Base-by-base conservation (phyloP, 2,797 vertebrate genomes). In the Fundulus diaphanus region DNA sequence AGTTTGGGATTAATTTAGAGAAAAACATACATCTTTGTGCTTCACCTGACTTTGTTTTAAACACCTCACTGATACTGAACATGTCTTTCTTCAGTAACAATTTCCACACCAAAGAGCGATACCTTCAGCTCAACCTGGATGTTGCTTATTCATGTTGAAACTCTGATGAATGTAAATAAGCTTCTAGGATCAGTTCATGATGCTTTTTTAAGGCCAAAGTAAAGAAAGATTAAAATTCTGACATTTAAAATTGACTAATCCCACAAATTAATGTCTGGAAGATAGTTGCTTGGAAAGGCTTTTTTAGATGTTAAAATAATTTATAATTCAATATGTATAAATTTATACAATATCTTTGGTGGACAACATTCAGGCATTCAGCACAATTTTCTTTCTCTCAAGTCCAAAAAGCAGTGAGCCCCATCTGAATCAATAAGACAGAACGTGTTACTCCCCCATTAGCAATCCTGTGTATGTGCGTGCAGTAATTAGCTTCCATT, bases 401-500 rank as follows among this genome's bases (percentile, higher is more conserved):
- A 7, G 80, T 76, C 33, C 68, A 86, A 83, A 79, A 90, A 88
- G 81, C 75, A 69, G 40, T n/a, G 61, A 85, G 79, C 81, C 74
- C 73, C 83, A 70, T 86, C 61, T 81, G 79, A 90, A 90, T 88
- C 83, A 83, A 82, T 87, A 90, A 83, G 74, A 89, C 65, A 80
- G 77, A 85, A 80, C 79, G 69, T 79, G 85, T 82, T 90, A 77
- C 73, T 82, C 66, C 75, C n/a, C 81, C 83, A 90, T 90, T 91
- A 88, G 83, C 72, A 74, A 83, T 77, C 77, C 77, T 68, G 77
- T 78, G 85, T 86, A 87, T 85, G 85, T 87, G 82, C 85, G 81
- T 91, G 92, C 85, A 77, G 90, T 94, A 94, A 95, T 94, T 94
- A 94, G 91, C 90, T 85, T 91, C 92, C 92, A 93, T 94, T 94